These are phyloP conservation scores for Catostylus mosaicus DNA, from an alignment of 30 jellyfish, hydroid and myxozoan genomes.

Conservation along the genomic window DNA sequence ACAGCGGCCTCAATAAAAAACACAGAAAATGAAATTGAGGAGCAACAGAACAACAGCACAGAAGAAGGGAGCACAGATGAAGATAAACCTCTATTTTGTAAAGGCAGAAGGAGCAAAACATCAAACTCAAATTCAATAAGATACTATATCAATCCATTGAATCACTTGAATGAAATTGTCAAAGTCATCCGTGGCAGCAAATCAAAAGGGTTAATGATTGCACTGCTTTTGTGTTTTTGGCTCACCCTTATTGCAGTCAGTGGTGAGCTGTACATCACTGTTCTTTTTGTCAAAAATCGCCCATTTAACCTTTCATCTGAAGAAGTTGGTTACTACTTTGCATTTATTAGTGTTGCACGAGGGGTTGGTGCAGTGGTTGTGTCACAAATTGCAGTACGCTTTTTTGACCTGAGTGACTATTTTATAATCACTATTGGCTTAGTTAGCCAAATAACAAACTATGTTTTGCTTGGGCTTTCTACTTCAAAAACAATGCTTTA, in stretches of 20 bases:
- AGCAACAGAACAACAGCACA: background rate
- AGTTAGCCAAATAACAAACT: constrained; percentile 68
- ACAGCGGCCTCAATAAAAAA: background rate
- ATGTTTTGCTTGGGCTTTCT: constrained; percentile 74
- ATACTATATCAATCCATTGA: constrained; percentile 57
- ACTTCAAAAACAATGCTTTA: constrained; percentile 54
- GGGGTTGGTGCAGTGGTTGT: constrained; percentile 79
- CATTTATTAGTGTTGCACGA: constrained; percentile 50
- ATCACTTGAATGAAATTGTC: constrained; percentile 38
- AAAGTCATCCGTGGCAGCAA: constrained; percentile 42
- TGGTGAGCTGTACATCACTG: constrained; percentile 85
- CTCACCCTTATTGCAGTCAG: constrained; percentile 68
- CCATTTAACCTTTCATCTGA: constrained; percentile 82
- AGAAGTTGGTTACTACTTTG: constrained; percentile 79
- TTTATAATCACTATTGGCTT: constrained; percentile 69
- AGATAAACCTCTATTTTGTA: constrained; percentile 29
- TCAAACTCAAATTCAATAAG: constrained; percentile 2
- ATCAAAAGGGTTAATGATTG: constrained; percentile 45
- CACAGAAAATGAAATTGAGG: background rate
- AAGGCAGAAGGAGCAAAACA: background rate
- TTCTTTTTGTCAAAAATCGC: constrained; percentile 65
- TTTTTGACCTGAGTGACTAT: constrained; percentile 59
- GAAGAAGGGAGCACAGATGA: constrained; percentile 40
- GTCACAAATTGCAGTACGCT: constrained; percentile 77
- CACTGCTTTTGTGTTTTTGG: constrained; percentile 78